Percentiles rank a stretch among this genome's conserved stretches.
phyloP scores from a whole-genome alignment of 2,797 vertebrate genomes.

The Clarias fuscus region DNA sequence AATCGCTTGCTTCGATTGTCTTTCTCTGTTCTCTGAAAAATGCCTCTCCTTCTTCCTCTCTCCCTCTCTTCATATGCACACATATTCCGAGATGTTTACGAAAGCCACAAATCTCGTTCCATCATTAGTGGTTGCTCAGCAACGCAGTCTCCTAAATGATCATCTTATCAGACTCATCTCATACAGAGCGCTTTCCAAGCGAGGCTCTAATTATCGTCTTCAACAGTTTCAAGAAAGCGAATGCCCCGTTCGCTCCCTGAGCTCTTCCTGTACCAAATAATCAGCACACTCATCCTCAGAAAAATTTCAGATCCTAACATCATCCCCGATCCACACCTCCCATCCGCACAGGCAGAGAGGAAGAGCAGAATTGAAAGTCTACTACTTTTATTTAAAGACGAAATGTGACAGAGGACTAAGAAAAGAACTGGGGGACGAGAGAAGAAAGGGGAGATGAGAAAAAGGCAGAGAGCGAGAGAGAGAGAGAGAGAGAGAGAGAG shows the following conservation, averaged over 20 bases:
- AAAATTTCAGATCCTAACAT: slow-evolving; percentile 13
- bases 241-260: slow-evolving; percentile 10
- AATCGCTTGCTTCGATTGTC: neutral
- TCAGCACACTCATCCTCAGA: slow-evolving; percentile 22
- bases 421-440: slow-evolving; percentile 55
- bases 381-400: slow-evolving; percentile 8
- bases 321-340: slow-evolving; percentile 1
- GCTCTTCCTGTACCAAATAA: slow-evolving; percentile 17
- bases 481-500: slow-evolving; percentile 40
- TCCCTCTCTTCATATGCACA: slow-evolving; percentile 11
- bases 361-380: slow-evolving; percentile 10
- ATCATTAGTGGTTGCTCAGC: slow-evolving; percentile 45
- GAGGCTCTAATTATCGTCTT: slow-evolving; percentile 28
- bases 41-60: neutral
- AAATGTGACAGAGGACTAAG: slow-evolving; percentile 2
- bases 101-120: slow-evolving; percentile 44
- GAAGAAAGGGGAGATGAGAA: slow-evolving; percentile 43
- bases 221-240: slow-evolving; percentile 22
- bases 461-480: slow-evolving; percentile 39
- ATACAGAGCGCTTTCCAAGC: slow-evolving; percentile 28
- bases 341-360: neutral
- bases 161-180: slow-evolving; percentile 40
- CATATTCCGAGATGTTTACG: slow-evolving; percentile 30
- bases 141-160: slow-evolving; percentile 42
- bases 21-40: neutral